Conservation (phyloP, 2,888 invertebrate genomes). For the Leptinotarsa haldemani region DNA sequence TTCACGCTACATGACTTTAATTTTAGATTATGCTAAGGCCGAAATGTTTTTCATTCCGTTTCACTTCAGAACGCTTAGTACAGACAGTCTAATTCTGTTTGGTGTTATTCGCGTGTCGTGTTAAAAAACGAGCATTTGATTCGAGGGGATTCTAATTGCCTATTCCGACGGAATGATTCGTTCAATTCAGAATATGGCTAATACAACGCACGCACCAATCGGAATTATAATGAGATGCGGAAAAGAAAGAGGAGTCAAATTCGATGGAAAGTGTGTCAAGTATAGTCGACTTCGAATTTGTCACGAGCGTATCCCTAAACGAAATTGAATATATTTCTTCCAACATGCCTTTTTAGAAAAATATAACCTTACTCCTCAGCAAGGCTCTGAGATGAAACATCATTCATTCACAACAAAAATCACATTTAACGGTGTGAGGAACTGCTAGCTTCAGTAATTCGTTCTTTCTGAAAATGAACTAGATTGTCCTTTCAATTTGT, state of each 20-base stretch:
- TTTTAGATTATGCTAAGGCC: constrained; percentile 43
- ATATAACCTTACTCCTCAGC: no score
- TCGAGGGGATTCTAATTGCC: constrained; percentile 38
- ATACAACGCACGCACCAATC: constrained; percentile 9
- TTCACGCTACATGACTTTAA: constrained; percentile 47
- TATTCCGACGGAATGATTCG: constrained; percentile 27
- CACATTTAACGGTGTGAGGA: no score
- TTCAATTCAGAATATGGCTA: constrained; percentile 11
- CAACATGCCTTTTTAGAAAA: no score
- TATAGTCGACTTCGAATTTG: background rate
- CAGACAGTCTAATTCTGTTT: constrained; percentile 30
- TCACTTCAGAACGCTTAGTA: constrained; percentile 18
- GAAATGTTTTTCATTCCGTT: constrained; percentile 43
- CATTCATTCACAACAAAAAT: no score
- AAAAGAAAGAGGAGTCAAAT: background rate
- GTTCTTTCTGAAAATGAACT: no score
- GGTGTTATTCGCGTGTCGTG: constrained; percentile 36
- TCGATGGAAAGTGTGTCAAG: background rate
- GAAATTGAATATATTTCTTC: background rate
- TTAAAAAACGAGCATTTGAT: constrained; percentile 39
- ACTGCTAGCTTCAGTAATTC: no score
- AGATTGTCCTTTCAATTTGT: no score
- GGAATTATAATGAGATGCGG: background rate
- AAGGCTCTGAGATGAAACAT: no score
- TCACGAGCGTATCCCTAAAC: background rate